Evolutionary conservation across 2,888 invertebrate genomes (phyloP).

Genomic region (Dicycla oo): DNA sequence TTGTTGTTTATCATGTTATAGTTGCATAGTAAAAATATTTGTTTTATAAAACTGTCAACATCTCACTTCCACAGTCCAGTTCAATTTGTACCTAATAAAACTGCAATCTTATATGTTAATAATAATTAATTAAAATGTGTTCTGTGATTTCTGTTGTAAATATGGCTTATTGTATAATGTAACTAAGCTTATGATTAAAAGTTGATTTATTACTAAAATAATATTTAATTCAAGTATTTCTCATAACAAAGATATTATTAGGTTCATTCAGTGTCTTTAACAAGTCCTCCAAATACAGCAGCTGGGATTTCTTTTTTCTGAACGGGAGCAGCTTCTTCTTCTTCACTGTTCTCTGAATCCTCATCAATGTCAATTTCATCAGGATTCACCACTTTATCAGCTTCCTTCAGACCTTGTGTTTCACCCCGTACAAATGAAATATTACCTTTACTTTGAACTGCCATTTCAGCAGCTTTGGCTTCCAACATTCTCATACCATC

Average conservation of each 20-base stretch:
- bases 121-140: constrained; percentile 70
- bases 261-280: constrained; percentile 74
- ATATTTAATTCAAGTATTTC: constrained; percentile 53
- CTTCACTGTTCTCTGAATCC: constrained; percentile 92
- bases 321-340: constrained; percentile 92
- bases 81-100: constrained; percentile 49
- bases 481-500: constrained; percentile 97
- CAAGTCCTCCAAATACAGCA: constrained; percentile 97
- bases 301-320: constrained; percentile 96
- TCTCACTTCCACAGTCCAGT: constrained; percentile 29
- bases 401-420: constrained; percentile 93
- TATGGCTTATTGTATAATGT: constrained; percentile 78
- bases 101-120: constrained; percentile 54
- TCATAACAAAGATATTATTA: constrained; percentile 33
- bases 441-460: constrained; percentile 89
- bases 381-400: constrained; percentile 94
- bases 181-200: constrained; percentile 79
- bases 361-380: constrained; percentile 97
- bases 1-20: constrained; percentile 48
- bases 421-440: constrained; percentile 97
- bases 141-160: constrained; percentile 86
- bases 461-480: constrained; percentile 94
- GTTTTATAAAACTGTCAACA: constrained; percentile 25
- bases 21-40: constrained; percentile 35
- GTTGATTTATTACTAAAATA: constrained; percentile 74